Conservation (phyloP, 2,888 invertebrate genomes). For the Arenicola marina region DNA sequence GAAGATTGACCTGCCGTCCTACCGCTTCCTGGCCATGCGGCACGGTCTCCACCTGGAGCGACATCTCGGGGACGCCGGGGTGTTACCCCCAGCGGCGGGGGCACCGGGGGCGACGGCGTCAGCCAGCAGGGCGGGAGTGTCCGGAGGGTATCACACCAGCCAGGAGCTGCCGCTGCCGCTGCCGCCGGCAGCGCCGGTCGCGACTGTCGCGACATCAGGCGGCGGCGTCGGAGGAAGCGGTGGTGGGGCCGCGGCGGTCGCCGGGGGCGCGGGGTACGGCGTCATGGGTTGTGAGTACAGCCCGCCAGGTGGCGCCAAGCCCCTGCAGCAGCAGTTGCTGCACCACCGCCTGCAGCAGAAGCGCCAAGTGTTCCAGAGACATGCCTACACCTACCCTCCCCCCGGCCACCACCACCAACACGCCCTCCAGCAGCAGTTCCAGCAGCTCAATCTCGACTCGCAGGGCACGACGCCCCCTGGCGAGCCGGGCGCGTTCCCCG, state of each 20-base stretch:
- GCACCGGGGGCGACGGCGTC: too few relatives aligned
- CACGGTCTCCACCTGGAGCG: slow-evolving; percentile 58
- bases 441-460: slow-evolving; percentile 22
- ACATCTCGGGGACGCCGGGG: slow-evolving; percentile 52
- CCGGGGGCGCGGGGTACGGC: neutral
- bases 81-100: too few relatives aligned
- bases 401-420: neutral
- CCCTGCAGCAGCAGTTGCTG: slow-evolving; percentile 76
- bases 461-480: neutral
- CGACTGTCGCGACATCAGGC: neutral
- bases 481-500: neutral
- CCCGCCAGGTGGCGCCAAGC: slow-evolving; percentile 17
- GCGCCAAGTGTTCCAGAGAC: slow-evolving; percentile 80
- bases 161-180: neutral
- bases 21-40: slow-evolving; percentile 57
- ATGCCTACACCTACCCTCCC: slow-evolving; percentile 1
- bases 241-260: neutral
- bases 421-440: slow-evolving; percentile 21
- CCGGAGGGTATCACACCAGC: slow-evolving; percentile 1
- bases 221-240: neutral
- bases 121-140: too few relatives aligned
- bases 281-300: neutral
- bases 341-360: slow-evolving; percentile 85
- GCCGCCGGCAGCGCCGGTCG: neutral
- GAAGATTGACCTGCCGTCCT: slow-evolving; percentile 57